Conservation (phyloP, 2,888 invertebrate genomes). For the Cosmopolites sordidus region DNA sequence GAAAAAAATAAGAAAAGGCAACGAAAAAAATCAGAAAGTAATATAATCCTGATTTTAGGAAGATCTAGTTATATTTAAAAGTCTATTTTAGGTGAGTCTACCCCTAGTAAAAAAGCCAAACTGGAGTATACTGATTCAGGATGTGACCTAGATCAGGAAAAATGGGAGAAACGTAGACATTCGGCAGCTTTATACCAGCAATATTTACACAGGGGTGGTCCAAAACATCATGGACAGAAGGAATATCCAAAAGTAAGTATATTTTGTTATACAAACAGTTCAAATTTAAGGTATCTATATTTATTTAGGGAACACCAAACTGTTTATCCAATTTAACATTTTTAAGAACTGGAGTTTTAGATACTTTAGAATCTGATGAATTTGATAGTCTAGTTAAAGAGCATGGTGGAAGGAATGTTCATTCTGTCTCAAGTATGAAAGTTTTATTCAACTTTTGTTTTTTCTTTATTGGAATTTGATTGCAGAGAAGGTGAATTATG, state of each 20-base stretch:
- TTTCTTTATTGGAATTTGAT: constrained; percentile 13
- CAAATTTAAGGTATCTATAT: neutral
- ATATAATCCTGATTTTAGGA: too few species aligned
- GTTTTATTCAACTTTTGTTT: constrained; percentile 1
- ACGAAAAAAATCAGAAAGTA: constrained; percentile 30
- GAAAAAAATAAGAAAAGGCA: constrained; percentile 26
- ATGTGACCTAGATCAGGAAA: constrained; percentile 61
- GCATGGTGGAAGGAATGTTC: constrained; percentile 76
- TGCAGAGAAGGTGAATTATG: constrained; percentile 60
- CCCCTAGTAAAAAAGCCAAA: constrained; percentile 37
- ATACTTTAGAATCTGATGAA: constrained; percentile 82
- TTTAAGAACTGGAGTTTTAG: constrained; percentile 79
- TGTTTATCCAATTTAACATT: constrained; percentile 70
- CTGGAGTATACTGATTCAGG: constrained; percentile 41
- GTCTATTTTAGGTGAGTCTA: constrained; percentile 36
- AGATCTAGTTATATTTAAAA: too few species aligned
- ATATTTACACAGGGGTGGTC: constrained; percentile 73
- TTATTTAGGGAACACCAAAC: constrained; percentile 61
- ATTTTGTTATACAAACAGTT: neutral
- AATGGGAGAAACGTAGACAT: constrained; percentile 62
- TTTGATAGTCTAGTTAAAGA: constrained; percentile 67
- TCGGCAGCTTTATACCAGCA: constrained; percentile 66
- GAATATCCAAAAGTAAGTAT: constrained; percentile 69
- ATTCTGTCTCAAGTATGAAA: constrained; percentile 62
- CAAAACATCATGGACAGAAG: constrained; percentile 77